These are phyloP conservation scores for Anagrus nilaparvatae DNA, from an alignment of 1,140 invertebrate genomes.

Conservation along the genomic window DNA sequence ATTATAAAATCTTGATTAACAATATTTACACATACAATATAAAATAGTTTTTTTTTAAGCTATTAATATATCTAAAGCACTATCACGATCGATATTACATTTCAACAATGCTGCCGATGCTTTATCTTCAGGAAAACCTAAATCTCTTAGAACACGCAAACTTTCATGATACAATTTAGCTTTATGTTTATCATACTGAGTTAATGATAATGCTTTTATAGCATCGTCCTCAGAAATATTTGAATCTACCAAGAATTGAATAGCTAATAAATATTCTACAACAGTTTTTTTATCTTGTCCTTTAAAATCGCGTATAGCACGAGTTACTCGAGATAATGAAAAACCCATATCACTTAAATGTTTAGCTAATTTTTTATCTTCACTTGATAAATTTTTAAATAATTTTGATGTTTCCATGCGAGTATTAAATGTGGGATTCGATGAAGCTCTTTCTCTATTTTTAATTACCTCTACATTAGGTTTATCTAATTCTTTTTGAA, in stretches of 20 bases:
- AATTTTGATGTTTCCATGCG: conserved; percentile 20
- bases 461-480: conserved; percentile 39
- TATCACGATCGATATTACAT: conserved; percentile 73
- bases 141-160: conserved; percentile 61
- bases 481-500: conserved; percentile 55
- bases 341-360: conserved; percentile 79
- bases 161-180: conserved; percentile 45
- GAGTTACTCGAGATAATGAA: conserved; percentile 60
- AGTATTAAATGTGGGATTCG: conserved; percentile 15
- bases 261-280: conserved; percentile 36
- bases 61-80: conserved; percentile 74
- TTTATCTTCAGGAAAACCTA: conserved; percentile 70
- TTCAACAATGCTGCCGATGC: conserved; percentile 64
- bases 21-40: not conserved
- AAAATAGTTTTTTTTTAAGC: conserved; percentile 52
- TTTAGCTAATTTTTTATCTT: conserved; percentile 55
- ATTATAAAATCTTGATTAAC: not conserved
- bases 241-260: conserved; percentile 53
- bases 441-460: conserved; percentile 11
- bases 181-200: conserved; percentile 40
- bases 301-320: conserved; percentile 62
- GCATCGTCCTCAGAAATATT: conserved; percentile 55
- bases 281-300: conserved; percentile 75
- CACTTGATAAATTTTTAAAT: conserved; percentile 30
- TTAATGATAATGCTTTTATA: conserved; percentile 42